Percentiles rank a stretch among this genome's conserved stretches.
Conservation (phyloP, 1,140 invertebrate genomes). For the Drosophila kanapiae region DNA sequence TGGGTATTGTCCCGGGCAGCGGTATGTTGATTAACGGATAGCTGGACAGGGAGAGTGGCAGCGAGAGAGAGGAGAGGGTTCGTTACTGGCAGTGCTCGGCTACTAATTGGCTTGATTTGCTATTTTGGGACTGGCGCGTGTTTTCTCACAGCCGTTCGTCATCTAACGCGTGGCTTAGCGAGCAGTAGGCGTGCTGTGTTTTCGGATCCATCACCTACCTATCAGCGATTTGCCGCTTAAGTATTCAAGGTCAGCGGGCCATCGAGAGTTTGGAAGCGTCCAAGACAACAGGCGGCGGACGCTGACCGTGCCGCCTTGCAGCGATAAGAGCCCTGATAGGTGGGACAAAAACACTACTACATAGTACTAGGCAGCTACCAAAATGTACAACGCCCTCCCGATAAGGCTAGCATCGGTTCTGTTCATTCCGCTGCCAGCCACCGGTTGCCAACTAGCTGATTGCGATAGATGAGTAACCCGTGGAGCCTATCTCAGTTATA, state of each 20-base stretch:
- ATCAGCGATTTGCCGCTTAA: slow-evolving; percentile 48
- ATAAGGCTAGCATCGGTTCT: slow-evolving; percentile 35
- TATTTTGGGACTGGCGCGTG: slow-evolving; percentile 44
- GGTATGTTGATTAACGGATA: slow-evolving; percentile 85
- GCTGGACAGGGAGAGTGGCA: slow-evolving; percentile 52
- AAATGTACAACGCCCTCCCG: slow-evolving; percentile 17
- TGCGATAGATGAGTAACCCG: slow-evolving; percentile 5
- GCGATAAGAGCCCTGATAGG: slow-evolving; percentile 52
- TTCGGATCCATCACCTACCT: slow-evolving; percentile 29
- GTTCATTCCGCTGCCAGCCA: slow-evolving; percentile 4
- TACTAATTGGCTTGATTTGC: slow-evolving; percentile 18
- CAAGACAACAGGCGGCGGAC: slow-evolving; percentile 16
- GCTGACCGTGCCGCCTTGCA: slow-evolving; percentile 42
- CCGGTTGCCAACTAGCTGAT: slow-evolving; percentile 6
- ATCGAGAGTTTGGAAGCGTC: slow-evolving; percentile 18
- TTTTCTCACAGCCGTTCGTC: slow-evolving; percentile 30
- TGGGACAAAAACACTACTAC: slow-evolving; percentile 9
- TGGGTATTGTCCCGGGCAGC: slow-evolving; percentile 84
- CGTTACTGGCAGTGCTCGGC: slow-evolving; percentile 39
- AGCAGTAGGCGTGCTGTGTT: slow-evolving; percentile 7
- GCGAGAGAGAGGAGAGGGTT: slow-evolving; percentile 63
- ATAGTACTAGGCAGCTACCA: slow-evolving; percentile 8
- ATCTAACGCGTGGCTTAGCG: slow-evolving; percentile 55
- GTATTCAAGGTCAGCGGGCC: slow-evolving; percentile 70
- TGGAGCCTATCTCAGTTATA: slow-evolving; percentile 9